These are phyloP conservation scores for Euplagia quadripunctaria DNA, from an alignment of 2,888 invertebrate genomes.

Conservation along the genomic window DNA sequence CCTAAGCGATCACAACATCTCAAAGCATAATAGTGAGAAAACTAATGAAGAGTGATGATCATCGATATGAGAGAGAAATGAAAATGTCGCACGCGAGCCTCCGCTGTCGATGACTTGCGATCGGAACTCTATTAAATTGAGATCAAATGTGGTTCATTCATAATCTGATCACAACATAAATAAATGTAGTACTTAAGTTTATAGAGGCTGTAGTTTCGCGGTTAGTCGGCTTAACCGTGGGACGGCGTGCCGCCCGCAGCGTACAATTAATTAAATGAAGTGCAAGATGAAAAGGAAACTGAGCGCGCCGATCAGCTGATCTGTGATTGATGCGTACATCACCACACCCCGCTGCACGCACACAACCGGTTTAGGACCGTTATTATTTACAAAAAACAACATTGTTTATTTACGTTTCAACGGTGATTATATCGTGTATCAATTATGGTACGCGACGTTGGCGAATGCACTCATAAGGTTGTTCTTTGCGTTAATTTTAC, in stretches of 20 bases:
- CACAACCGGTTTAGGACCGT: conserved; percentile 76
- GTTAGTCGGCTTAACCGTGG: conserved; percentile 54
- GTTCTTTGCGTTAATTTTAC: conserved; percentile 2
- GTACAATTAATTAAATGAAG: conserved; percentile 81
- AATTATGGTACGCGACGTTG: conserved; percentile 54
- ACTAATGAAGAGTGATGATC: conserved; percentile 64
- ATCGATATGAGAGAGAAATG: conserved; percentile 53
- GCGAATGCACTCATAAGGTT: conserved; percentile 11
- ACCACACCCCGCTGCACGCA: conserved; percentile 64
- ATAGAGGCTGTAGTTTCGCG: conserved; percentile 65
- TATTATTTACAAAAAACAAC: conserved; percentile 62
- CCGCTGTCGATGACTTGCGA: conserved; percentile 38
- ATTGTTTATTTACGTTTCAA: conserved; percentile 62
- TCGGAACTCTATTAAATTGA: conserved; percentile 63
- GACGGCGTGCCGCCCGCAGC: conserved; percentile 67
- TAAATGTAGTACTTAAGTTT: conserved; percentile 60
- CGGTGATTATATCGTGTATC: conserved; percentile 63
- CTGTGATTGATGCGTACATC: conserved; percentile 75
- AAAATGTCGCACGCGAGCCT: conserved; percentile 49
- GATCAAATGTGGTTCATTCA: conserved; percentile 73
- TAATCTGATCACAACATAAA: conserved; percentile 68
- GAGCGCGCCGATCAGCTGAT: conserved; percentile 80
- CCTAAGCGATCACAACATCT: conserved; percentile 61
- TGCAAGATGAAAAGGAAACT: conserved; percentile 82
- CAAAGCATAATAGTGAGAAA: conserved; percentile 60